Evolutionary conservation across 2,888 invertebrate species (phyloP), one percentile per base, ranked within the genome.

Genomic region (Drosophila falleni): DNA sequence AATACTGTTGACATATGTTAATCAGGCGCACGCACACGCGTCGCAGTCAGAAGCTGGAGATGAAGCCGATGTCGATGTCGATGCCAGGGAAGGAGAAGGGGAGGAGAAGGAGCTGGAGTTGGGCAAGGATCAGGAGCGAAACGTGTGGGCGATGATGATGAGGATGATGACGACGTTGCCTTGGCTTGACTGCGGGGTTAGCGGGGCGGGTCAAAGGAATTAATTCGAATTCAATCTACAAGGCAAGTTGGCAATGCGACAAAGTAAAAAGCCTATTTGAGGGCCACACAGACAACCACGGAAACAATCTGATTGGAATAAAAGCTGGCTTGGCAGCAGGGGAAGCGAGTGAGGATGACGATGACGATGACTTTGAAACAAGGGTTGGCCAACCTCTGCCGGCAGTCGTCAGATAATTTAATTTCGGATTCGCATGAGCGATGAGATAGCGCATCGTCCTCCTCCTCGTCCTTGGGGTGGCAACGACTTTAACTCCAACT

Each of bases 1-100:
- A 87, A 90, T 90, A 87, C 90, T 90, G 90, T 90, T 91, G 91
- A 90, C 92, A 91, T 92, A 92, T 92, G 92, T 91, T 92, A 92
- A 92, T 92, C 91, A 92, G 91, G 90, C 91, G 89, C 80, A 91
- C 90, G 91, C 87, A 90, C 89, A 82, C 89, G 87, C 87, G 87
- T 63, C 81, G 63, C 64, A 80, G 55, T 39, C 59, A 33, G 60
- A 16, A 56, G 64, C 55, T 42, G 46, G 49, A 46, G 61, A 29
- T 33, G 55, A 53, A 44, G 58, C 4, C 5, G 42, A 19, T 8
- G 29, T 29, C 29, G 29, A 29, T 4, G 29, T 1, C 29, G 29
- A 29, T 5, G 29, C 2, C 2, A 42, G 46, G 42, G 61, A 23
- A 19, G 55, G 56, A 44, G 58, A 2, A 1, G 42, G 5, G 23